Evolutionary conservation across 2,888 invertebrate genomes (phyloP).

Genomic region (Adelognathus sp.): DNA sequence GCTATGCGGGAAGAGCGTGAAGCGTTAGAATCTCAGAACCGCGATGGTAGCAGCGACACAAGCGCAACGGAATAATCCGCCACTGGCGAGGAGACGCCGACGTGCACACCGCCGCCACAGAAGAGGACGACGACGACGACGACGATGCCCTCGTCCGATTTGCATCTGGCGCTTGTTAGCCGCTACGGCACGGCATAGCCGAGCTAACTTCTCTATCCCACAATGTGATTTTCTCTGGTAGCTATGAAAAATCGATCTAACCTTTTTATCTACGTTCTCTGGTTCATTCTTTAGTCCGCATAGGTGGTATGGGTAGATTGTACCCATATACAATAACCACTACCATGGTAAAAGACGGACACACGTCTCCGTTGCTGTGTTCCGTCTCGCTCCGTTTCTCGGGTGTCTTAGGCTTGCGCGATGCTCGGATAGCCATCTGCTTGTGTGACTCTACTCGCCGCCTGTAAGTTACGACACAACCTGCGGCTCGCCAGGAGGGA

Average conservation of each 20-base stretch:
- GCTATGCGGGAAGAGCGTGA: neutral
- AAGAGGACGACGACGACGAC: conserved; percentile 50
- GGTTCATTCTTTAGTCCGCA: conserved; percentile 10
- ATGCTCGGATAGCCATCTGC: conserved; percentile 71
- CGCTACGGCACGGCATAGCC: conserved; percentile 50
- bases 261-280: conserved; percentile 63
- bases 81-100: conserved; percentile 5
- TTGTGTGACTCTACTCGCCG: conserved; percentile 40
- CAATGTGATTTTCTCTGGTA: conserved; percentile 70
- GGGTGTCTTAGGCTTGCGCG: conserved; percentile 52
- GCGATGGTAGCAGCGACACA: neutral
- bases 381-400: conserved; percentile 44
- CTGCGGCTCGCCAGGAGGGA: conserved; percentile 7
- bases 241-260: conserved; percentile 77
- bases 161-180: conserved; percentile 78
- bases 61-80: conserved; percentile 16
- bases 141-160: conserved; percentile 68
- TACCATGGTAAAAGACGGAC: neutral
- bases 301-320: neutral
- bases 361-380: conserved; percentile 57
- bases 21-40: conserved; percentile 13
- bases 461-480: conserved; percentile 71
- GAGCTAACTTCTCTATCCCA: conserved; percentile 49
- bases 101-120: conserved; percentile 18
- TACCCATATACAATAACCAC: conserved; percentile 3